Conservation (phyloP, 2,113 vertebrate species). For the Ptilonorhynchus violaceus region DNA sequence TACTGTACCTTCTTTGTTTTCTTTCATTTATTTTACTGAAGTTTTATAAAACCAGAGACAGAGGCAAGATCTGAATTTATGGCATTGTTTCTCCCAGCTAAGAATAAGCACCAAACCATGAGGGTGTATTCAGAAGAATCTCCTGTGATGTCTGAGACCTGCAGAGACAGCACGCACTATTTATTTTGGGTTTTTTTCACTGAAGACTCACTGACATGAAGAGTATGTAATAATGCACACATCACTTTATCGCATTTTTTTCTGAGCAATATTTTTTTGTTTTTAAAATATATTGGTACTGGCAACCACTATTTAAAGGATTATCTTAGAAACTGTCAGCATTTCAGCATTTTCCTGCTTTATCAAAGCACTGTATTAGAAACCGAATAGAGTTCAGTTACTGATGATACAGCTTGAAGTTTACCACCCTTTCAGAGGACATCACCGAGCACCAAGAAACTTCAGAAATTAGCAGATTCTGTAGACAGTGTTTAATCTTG, state of each 20-base stretch:
- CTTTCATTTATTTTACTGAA: slow-evolving; percentile 38
- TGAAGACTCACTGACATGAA: not conserved
- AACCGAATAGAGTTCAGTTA: not conserved
- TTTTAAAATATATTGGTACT: not conserved
- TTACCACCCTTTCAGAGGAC: not conserved
- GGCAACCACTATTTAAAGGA: not conserved
- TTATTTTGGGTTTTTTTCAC: not conserved
- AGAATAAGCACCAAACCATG: slow-evolving; percentile 41
- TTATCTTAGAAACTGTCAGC: not conserved
- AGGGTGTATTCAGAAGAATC: slow-evolving; percentile 39
- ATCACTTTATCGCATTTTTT: not conserved
- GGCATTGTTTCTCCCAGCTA: not conserved
- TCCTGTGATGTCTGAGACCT: not conserved
- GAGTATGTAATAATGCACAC: not conserved
- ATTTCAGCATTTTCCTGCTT: not conserved
- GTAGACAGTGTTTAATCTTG: not conserved
- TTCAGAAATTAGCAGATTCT: not conserved
- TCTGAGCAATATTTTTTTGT: not conserved
- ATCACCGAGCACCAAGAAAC: not conserved
- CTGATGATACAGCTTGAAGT: not conserved
- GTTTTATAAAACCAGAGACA: slow-evolving; percentile 34
- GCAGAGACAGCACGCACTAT: not conserved
- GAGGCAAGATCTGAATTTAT: not conserved
- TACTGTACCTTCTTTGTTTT: not conserved
- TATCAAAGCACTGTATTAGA: not conserved